Base-by-base conservation (phyloP, 2,113 vertebrate genomes). In the Syrrhaptes paradoxus region DNA sequence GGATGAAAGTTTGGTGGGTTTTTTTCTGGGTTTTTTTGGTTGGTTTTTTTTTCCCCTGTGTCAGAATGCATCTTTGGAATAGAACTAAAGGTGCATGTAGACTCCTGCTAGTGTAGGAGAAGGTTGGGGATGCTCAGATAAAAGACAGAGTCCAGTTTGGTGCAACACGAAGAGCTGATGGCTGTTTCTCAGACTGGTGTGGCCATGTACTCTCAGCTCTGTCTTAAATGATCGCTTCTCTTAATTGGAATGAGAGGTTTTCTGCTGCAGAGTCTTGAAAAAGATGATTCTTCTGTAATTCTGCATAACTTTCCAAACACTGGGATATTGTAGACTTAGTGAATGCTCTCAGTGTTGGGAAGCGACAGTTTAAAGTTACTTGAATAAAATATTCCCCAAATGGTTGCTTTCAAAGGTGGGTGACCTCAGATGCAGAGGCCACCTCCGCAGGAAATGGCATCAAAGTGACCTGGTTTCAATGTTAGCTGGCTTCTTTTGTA, bases 401-500 rank as follows among this genome's bases (percentile, higher is more conserved):
- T 5, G 10, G 26, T 61, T 70, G 46, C 51, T 89, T 70, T 66
- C 24, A 34, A 5, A 81, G 63, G n/a, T 51, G 5, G 28, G 18
- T 71, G 71, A 78, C 29, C 55, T 88, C 19, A 3, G 59, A 9
- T 65, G 58, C 43, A 45, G 59, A 41, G 75, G 19, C 72, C 38
- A 15, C 36, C 18, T n/a, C 76, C 32, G 10, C 68, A 65, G 65
- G 59, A 65, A 54, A 2, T 19, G 67, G 21, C 45, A 24, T 41
- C 41, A 28, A 51, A 25, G 54, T 68, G 71, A 65, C 67, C 45
- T 89, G 75, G 17, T 25, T 96, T 88, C 89, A 34, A 75, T 28
- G 6, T 57, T 51, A 16, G 26, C 17, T 41, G 2, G 10, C 54
- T 93, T 91, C n/a, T 84, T 55, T 95, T 85, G 45, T 90, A 99